Conservation (phyloP, 2,888 invertebrate species). For the Phytoseiulus persimilis region DNA sequence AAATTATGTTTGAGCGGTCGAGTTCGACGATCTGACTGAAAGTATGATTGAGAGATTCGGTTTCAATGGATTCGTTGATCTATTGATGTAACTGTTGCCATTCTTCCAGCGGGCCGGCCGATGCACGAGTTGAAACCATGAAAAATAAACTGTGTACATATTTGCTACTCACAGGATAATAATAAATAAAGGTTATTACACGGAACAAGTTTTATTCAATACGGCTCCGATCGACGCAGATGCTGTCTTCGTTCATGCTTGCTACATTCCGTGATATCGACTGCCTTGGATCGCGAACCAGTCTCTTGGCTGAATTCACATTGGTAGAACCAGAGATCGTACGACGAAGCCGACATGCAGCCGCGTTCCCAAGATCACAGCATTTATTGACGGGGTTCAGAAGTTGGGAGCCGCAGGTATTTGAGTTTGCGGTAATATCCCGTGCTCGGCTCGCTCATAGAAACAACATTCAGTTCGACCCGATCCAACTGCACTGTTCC, state of each 20-base stretch:
- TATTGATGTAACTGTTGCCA: neutral
- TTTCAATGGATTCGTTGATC: neutral
- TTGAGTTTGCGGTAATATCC: slow-evolving; percentile 6
- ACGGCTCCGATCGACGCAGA: too few species aligned
- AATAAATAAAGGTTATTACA: slow-evolving; percentile 12
- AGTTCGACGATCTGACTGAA: neutral
- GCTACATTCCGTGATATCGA: too few species aligned
- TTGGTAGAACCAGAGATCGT: too few species aligned
- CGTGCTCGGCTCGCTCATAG: neutral
- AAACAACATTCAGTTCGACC: slow-evolving; percentile 14
- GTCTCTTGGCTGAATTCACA: too few species aligned
- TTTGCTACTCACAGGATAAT: slow-evolving; percentile 27
- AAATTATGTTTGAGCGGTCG: neutral
- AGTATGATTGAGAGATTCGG: neutral
- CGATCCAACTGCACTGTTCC: neutral
- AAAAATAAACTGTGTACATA: neutral
- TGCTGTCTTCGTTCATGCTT: too few species aligned
- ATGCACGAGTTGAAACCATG: neutral
- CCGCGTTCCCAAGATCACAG: too few species aligned
- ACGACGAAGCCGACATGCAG: too few species aligned
- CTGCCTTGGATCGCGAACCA: too few species aligned
- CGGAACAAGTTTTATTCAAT: neutral
- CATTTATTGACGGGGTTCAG: neutral
- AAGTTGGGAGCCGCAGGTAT: neutral
- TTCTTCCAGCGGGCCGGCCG: neutral